phyloP scores from a whole-genome alignment of 2,113 vertebrate genomes.

The Tyrannus savana region DNA sequence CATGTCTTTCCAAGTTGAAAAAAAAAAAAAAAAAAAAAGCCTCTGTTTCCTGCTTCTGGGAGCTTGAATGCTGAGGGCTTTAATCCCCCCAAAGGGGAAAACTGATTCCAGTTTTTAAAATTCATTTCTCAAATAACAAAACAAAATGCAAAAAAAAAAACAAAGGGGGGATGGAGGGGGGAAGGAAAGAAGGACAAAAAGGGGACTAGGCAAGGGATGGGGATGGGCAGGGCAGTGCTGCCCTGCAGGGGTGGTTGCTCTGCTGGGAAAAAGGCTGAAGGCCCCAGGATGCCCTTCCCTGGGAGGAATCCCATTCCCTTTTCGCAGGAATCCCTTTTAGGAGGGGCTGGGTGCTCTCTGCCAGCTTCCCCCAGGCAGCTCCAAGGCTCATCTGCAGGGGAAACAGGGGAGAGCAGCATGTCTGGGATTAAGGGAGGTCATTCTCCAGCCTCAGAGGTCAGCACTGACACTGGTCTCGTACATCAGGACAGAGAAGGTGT shows the following conservation, averaged over 20 bases:
- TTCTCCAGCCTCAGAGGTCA: slow-evolving; percentile 75
- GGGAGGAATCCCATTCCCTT: background rate
- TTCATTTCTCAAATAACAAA: background rate
- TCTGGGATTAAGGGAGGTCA: slow-evolving; percentile 68
- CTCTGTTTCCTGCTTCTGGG: slow-evolving; percentile 52
- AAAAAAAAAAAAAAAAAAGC: slow-evolving; percentile 5
- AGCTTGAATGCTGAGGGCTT: slow-evolving; percentile 30
- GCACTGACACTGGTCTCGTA: slow-evolving; percentile 73
- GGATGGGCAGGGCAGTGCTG: background rate
- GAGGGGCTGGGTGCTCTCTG: background rate
- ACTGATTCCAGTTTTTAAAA: slow-evolving; percentile 11
- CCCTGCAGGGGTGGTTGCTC: background rate
- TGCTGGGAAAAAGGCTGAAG: background rate
- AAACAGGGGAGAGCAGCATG: slow-evolving; percentile 78
- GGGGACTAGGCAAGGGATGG: background rate
- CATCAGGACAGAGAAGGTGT: slow-evolving; percentile 81
- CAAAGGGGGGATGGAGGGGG: rapidly evolving
- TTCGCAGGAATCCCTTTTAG: rapidly evolving
- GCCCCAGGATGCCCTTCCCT: background rate
- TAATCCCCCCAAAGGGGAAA: slow-evolving; percentile 56
- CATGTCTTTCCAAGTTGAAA: slow-evolving; percentile 67
- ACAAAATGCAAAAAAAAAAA: background rate
- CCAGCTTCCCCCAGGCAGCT: slow-evolving; percentile 42
- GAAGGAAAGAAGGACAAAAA: background rate
- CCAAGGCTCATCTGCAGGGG: slow-evolving; percentile 74